Evolutionary conservation across 2,113 vertebrate genomes (phyloP).

Genomic region (Macroglossus sobrinus): DNA sequence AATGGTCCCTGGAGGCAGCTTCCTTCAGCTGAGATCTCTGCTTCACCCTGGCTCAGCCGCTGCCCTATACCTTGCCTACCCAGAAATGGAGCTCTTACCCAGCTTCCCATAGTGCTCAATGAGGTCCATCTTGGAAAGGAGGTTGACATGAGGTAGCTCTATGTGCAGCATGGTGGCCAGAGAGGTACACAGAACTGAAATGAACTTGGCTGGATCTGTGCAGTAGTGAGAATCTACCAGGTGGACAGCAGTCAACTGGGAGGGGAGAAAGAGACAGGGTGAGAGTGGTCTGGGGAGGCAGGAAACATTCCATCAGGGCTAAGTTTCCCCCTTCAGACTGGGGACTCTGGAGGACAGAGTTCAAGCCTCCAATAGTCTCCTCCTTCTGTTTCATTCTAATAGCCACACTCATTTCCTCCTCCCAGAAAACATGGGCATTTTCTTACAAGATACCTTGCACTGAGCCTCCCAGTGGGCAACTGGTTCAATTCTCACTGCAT

Average conservation of each 20-base stretch:
- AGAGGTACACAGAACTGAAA: conserved; percentile 96
- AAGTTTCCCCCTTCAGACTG: background rate
- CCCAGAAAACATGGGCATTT: background rate
- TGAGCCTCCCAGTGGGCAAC: background rate
- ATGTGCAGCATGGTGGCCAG: conserved; percentile 97
- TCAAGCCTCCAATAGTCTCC: background rate
- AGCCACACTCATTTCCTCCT: background rate
- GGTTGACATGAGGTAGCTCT: conserved; percentile 95
- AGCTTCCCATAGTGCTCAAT: conserved; percentile 97
- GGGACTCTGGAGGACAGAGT: background rate
- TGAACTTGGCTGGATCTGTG: conserved; percentile 97
- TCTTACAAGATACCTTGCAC: background rate
- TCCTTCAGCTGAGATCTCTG: background rate
- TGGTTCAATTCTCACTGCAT: background rate
- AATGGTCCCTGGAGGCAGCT: background rate
- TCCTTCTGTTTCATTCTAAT: background rate
- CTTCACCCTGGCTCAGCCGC: background rate
- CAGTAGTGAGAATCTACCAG: conserved; percentile 99
- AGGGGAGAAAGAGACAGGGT: background rate
- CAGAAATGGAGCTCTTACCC: conserved; percentile 80
- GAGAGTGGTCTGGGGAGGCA: background rate
- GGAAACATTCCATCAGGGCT: background rate
- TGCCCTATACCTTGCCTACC: background rate
- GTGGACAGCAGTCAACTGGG: conserved; percentile 93
- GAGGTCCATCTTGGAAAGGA: conserved; percentile 98